Conservation (phyloP, 2,113 vertebrate genomes). For the Dolichotis patagonum region DNA sequence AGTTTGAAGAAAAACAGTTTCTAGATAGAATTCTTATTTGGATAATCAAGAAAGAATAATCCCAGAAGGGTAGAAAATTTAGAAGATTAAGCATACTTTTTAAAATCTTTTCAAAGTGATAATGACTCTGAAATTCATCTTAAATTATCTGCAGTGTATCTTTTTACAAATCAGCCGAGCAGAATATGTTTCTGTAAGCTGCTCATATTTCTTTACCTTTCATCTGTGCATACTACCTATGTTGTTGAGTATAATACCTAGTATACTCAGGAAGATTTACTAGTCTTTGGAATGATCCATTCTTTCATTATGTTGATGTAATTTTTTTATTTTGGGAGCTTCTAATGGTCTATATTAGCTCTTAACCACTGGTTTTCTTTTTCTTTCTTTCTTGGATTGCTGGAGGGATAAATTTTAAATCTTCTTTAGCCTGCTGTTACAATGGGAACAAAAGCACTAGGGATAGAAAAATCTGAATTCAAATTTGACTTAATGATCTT, state of each 20-base stretch:
- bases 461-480: slow-evolving; percentile 37
- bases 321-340: not conserved
- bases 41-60: slow-evolving; percentile 23
- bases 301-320: not conserved
- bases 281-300: slow-evolving; percentile 30
- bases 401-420: slow-evolving; percentile 18
- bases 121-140: not conserved
- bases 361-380: slow-evolving; percentile 36
- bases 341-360: not conserved
- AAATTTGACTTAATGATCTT: slow-evolving; percentile 27
- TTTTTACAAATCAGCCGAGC: slow-evolving; percentile 17
- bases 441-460: not conserved
- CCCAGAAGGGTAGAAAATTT: not conserved
- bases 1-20: not conserved
- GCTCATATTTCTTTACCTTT: not conserved
- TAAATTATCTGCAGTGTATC: not conserved
- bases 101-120: slow-evolving; percentile 24
- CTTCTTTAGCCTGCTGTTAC: not conserved
- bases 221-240: not conserved
- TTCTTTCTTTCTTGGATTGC: slow-evolving; percentile 1
- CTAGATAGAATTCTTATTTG: not conserved
- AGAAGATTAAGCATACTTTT: slow-evolving; percentile 11
- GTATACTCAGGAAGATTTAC: not conserved
- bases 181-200: slow-evolving; percentile 41
- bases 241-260: not conserved